These are phyloP conservation scores for Phallusia fumigata DNA, from an alignment of 23 tunicate genomes.

Conservation along the genomic window DNA sequence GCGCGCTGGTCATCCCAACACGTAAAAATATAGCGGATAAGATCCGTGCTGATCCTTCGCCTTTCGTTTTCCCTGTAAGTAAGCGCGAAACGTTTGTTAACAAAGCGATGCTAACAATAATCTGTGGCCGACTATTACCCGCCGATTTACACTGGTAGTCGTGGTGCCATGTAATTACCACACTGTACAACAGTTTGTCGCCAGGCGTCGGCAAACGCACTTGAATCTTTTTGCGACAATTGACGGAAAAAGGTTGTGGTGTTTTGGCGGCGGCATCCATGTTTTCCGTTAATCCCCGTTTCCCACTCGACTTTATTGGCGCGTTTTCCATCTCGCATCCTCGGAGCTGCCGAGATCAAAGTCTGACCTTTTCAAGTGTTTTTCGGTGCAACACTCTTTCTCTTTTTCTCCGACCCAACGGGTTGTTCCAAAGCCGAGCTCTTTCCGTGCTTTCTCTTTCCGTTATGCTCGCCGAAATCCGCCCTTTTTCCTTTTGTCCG, in stretches of 20 bases:
- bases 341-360: conserved; percentile 12
- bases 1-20: no score
- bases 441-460: background rate
- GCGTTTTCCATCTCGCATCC: conserved; percentile 6
- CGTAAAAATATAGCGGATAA: no score
- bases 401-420: background rate
- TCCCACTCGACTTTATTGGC: background rate
- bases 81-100: no score
- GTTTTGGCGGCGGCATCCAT: conserved; percentile 7
- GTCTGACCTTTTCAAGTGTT: conserved; percentile 13
- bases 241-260: background rate
- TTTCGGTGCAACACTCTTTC: background rate
- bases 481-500: background rate
- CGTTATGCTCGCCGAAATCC: background rate
- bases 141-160: no score
- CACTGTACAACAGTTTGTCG: no score
- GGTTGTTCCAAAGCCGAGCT: background rate
- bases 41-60: no score
- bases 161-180: no score
- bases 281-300: background rate
- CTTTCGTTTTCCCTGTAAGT: no score
- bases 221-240: background rate
- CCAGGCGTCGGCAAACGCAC: background rate
- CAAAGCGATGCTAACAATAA: no score
- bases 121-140: no score